Conservation (phyloP, 2,797 vertebrate genomes). For the Brachymystax lenok region DNA sequence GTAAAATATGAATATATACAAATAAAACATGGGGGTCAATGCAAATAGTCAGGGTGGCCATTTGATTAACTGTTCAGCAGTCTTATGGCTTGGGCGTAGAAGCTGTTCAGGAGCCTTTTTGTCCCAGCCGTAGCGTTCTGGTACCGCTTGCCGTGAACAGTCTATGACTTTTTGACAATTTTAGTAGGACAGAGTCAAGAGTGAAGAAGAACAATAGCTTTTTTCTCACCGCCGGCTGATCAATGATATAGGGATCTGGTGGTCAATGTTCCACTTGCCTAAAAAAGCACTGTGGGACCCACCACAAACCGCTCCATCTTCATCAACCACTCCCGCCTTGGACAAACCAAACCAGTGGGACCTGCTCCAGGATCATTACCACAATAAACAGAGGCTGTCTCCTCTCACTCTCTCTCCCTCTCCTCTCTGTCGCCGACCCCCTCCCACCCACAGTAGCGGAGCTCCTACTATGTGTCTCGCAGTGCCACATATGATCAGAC, state of each 20-base stretch:
- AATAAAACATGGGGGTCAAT: no score
- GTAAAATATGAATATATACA: no score
- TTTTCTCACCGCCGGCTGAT: constrained; percentile 49
- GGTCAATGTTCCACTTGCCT: constrained; percentile 71
- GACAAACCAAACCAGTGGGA: neutral
- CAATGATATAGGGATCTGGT: constrained; percentile 71
- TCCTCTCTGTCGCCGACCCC: no score
- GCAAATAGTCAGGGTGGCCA: no score
- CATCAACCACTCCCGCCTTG: constrained; percentile 47
- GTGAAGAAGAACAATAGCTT: constrained; percentile 19
- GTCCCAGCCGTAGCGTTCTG: no score
- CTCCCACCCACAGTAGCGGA: no score
- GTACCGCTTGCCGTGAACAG: no score
- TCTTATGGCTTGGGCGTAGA: no score
- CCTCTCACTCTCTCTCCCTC: neutral
- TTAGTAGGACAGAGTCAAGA: constrained; percentile 18
- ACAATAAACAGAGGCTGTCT: constrained; percentile 10
- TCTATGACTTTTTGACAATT: no score
- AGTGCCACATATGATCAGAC: neutral
- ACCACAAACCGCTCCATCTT: constrained; percentile 61
- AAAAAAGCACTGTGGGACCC: constrained; percentile 66
- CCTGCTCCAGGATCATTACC: neutral
- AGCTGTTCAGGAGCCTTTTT: no score
- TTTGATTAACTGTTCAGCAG: no score
- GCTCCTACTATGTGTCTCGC: neutral